Conservation (phyloP, 2,797 vertebrate species). For the Salarias fasciatus region DNA sequence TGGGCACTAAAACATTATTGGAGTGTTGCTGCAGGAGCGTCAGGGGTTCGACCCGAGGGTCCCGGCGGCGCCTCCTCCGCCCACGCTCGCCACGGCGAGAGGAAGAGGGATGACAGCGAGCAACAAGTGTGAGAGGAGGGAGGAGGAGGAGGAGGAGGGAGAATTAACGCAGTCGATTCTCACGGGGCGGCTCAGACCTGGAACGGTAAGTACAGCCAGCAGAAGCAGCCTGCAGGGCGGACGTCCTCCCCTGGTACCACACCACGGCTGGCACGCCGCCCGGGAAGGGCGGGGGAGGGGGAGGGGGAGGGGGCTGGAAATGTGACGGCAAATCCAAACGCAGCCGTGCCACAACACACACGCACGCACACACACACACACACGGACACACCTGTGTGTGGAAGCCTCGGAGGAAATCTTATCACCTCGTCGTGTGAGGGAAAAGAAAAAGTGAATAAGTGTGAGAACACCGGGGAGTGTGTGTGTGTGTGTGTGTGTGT, state of each 20-base stretch:
- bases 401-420: too few species aligned
- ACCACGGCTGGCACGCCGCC: conserved; percentile 46
- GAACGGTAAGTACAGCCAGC: conserved; percentile 79
- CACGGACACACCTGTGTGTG: too few species aligned
- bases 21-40: background rate
- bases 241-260: conserved; percentile 62
- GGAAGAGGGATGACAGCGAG: too few species aligned
- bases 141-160: conserved; percentile 1
- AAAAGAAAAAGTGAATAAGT: too few species aligned
- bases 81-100: too few species aligned
- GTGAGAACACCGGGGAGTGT: too few species aligned
- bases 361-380: background rate
- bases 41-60: background rate
- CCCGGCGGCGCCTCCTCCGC: too few species aligned
- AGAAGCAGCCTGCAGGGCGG: conserved; percentile 65
- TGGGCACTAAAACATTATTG: background rate
- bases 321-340: background rate
- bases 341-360: background rate
- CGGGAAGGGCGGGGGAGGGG: conserved; percentile 9
- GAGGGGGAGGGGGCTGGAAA: conserved; percentile 37
- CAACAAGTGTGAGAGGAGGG: too few species aligned
- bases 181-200: conserved; percentile 64
- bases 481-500: too few species aligned
- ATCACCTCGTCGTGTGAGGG: too few species aligned
- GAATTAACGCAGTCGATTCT: conserved; percentile 68